Conservation (phyloP, 2,797 vertebrate species). For the Enteromius unitaeniatus region DNA sequence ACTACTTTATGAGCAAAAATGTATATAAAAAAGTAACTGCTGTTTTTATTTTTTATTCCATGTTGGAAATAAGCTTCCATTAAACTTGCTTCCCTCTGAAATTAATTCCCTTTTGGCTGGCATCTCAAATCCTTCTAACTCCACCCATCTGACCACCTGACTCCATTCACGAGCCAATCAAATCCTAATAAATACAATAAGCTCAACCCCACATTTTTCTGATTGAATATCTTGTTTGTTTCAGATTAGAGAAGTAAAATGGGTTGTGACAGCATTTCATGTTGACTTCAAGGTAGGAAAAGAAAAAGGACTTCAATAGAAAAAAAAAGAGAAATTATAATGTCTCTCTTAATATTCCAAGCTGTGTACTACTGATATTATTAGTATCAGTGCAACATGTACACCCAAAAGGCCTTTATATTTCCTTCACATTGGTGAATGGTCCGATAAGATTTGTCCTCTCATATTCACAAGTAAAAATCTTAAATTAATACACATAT, state of each 20-base stretch:
- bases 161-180: background rate
- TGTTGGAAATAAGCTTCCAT: background rate
- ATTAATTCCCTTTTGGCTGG: background rate
- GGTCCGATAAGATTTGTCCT: constrained; percentile 54
- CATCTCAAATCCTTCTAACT: background rate
- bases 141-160: background rate
- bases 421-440: constrained; percentile 63
- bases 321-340: background rate
- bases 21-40: background rate
- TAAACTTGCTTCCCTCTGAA: background rate
- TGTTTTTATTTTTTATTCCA: background rate
- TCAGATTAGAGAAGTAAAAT: background rate
- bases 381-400: constrained; percentile 26
- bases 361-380: constrained; percentile 26
- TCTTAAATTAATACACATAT: constrained; percentile 62
- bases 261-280: background rate
- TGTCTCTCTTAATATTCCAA: constrained; percentile 8
- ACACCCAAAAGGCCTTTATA: constrained; percentile 49
- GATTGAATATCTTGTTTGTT: background rate
- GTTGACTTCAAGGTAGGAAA: constrained; percentile 13
- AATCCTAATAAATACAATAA: background rate
- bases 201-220: background rate
- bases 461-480: constrained; percentile 41
- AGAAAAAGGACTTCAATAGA: background rate
- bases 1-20: background rate